These are phyloP conservation scores for Euplexia lucipara DNA, from an alignment of 2,888 invertebrate genomes.

Conservation along the genomic window DNA sequence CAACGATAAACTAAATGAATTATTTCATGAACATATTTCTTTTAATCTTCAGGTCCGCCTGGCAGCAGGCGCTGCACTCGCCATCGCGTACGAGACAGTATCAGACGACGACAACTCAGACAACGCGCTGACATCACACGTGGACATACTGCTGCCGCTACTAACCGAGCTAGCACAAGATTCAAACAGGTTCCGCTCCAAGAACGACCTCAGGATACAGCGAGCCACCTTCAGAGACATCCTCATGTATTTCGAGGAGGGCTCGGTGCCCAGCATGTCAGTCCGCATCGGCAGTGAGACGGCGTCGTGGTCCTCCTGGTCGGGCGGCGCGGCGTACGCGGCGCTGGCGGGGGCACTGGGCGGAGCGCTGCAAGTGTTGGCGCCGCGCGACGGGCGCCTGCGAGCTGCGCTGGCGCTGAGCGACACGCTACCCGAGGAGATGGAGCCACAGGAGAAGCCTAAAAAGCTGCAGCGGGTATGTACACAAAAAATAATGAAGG, in stretches of 20 bases:
- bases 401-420: slow-evolving; percentile 93
- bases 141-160: slow-evolving; percentile 92
- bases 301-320: slow-evolving; percentile 94
- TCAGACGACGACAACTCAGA: slow-evolving; percentile 93
- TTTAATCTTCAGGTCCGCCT: slow-evolving; percentile 86
- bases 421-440: slow-evolving; percentile 86
- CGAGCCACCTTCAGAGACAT: slow-evolving; percentile 98
- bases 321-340: slow-evolving; percentile 93
- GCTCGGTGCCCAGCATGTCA: slow-evolving; percentile 85
- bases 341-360: slow-evolving; percentile 91
- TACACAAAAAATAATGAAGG: no score
- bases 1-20: neutral
- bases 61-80: slow-evolving; percentile 94
- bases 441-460: slow-evolving; percentile 80
- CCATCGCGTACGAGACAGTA: slow-evolving; percentile 94
- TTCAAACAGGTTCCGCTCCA: slow-evolving; percentile 97
- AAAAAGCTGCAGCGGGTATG: slow-evolving; percentile 94
- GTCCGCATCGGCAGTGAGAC: slow-evolving; percentile 95
- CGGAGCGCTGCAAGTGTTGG: slow-evolving; percentile 92
- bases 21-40: neutral
- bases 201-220: slow-evolving; percentile 98
- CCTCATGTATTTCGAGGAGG: slow-evolving; percentile 93
- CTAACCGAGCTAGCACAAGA: slow-evolving; percentile 96
- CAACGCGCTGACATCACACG: slow-evolving; percentile 90
- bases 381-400: slow-evolving; percentile 91